These are phyloP conservation scores for Lasioglossum baleicum DNA, from an alignment of 1,140 invertebrate genomes.

Conservation along the genomic window DNA sequence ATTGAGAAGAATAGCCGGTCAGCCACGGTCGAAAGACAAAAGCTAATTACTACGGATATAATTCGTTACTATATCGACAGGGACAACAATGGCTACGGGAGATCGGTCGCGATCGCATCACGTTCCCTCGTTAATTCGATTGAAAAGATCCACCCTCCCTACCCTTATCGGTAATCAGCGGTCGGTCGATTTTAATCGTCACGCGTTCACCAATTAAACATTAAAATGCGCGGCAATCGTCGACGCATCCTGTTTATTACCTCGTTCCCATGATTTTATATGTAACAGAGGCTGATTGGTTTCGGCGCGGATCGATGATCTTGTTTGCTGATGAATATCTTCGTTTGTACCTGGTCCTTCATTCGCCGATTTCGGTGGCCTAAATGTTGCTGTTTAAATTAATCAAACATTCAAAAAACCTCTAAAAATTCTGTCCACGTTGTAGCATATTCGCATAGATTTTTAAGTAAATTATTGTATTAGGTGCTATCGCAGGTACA, in stretches of 20 bases:
- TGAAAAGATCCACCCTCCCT: constrained; percentile 33
- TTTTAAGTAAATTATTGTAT: too few species aligned
- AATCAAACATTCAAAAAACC: too few species aligned
- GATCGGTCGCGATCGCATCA: constrained; percentile 28
- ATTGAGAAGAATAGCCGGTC: constrained; percentile 9
- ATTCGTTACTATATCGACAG: constrained; percentile 40
- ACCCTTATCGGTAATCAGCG: constrained; percentile 17
- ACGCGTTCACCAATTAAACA: constrained; percentile 43
- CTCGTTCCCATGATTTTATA: constrained; percentile 23
- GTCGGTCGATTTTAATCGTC: constrained; percentile 38
- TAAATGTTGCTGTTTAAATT: too few species aligned
- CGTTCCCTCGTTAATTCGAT: constrained; percentile 44
- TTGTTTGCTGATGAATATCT: background rate
- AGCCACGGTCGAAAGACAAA: constrained; percentile 4
- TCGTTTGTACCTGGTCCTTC: background rate
- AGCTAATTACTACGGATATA: constrained; percentile 36
- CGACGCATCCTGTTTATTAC: constrained; percentile 30
- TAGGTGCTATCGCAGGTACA: too few species aligned
- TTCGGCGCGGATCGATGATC: background rate
- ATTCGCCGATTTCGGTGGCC: background rate
- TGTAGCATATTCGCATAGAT: too few species aligned
- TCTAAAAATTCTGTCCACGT: too few species aligned
- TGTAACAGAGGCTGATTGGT: constrained; percentile 27
- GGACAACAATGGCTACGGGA: constrained; percentile 14
- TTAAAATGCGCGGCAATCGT: constrained; percentile 37